Evolutionary conservation across 64 coral and sea anemone genomes (phyloP).

Genomic region (Actinia tenebrosa): DNA sequence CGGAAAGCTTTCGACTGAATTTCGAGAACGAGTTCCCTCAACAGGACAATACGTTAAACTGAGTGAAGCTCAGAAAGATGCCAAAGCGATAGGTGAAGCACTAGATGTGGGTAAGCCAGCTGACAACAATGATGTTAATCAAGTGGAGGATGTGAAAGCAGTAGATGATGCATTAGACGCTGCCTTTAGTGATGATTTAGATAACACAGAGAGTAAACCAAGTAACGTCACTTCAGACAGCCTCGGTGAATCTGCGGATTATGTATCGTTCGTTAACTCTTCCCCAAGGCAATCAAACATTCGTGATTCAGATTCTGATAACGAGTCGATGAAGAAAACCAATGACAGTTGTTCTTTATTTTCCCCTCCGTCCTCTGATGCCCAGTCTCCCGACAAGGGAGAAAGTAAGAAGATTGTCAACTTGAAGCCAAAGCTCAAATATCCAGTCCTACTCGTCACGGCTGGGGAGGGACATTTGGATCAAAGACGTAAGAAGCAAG

Average conservation of each 20-base stretch:
- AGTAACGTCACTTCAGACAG: neutral
- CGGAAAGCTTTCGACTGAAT: conserved; percentile 1
- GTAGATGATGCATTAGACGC: neutral
- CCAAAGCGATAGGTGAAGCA: neutral
- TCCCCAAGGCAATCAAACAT: neutral
- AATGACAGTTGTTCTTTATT: conserved; percentile 58
- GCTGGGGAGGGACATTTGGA: conserved; percentile 92
- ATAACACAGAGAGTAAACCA: neutral
- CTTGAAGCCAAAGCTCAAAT: conserved; percentile 76
- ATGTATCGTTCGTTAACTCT: conserved; percentile 5
- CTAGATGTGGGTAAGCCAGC: neutral
- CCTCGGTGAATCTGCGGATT: neutral
- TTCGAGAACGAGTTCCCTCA: conserved; percentile 22
- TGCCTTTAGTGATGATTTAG: neutral
- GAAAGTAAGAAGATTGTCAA: conserved; percentile 50
- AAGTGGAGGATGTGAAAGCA: neutral
- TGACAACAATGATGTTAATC: neutral
- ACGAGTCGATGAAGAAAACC: neutral
- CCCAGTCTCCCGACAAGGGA: neutral
- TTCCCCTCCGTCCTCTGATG: neutral
- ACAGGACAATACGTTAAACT: conserved; percentile 37
- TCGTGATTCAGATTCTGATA: conserved; percentile 6
- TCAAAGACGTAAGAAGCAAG: conserved; percentile 60
- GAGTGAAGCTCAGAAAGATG: conserved; percentile 38
- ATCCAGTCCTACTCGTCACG: conserved; percentile 79